Evolutionary conservation across 2,797 vertebrate species (phyloP).

Genomic region (Petrocephalus schoutedeni): DNA sequence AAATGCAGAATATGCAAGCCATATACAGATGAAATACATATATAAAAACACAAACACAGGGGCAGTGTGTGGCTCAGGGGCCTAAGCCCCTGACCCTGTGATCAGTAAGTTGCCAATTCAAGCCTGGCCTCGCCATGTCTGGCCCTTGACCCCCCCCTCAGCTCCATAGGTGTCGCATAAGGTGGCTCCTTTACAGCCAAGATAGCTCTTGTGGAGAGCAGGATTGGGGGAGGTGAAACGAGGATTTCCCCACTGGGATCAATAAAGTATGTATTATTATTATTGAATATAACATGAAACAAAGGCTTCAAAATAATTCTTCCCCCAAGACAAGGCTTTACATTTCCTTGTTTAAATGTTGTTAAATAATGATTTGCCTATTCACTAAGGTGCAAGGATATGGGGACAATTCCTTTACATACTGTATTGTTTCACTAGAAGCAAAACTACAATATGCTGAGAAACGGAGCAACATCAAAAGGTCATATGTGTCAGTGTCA

Average conservation of each 20-base stretch:
- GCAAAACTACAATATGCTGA: not conserved
- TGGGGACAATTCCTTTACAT: not conserved
- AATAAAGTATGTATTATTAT: not conserved
- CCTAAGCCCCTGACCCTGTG: too few species aligned
- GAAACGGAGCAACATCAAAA: not conserved
- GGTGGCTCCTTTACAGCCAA: too few species aligned
- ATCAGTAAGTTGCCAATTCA: too few species aligned
- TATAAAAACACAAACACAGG: not conserved
- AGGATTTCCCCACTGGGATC: too few species aligned
- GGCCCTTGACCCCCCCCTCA: too few species aligned
- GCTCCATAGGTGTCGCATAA: too few species aligned
- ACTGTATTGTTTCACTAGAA: not conserved
- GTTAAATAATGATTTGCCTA: not conserved
- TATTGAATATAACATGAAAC: not conserved
- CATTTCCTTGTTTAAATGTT: not conserved
- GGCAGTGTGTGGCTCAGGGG: too few species aligned
- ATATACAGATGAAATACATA: not conserved
- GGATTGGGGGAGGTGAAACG: too few species aligned
- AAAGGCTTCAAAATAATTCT: not conserved
- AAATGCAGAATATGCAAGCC: not conserved
- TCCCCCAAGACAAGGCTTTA: not conserved
- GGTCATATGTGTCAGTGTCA: not conserved
- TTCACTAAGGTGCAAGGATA: not conserved
- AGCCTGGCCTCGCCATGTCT: too few species aligned
- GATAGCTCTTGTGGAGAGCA: too few species aligned